Percentiles rank a stretch among this genome's conserved stretches.
phyloP scores from a whole-genome alignment of 2,888 invertebrate species.

The Graphium colonna region DNA sequence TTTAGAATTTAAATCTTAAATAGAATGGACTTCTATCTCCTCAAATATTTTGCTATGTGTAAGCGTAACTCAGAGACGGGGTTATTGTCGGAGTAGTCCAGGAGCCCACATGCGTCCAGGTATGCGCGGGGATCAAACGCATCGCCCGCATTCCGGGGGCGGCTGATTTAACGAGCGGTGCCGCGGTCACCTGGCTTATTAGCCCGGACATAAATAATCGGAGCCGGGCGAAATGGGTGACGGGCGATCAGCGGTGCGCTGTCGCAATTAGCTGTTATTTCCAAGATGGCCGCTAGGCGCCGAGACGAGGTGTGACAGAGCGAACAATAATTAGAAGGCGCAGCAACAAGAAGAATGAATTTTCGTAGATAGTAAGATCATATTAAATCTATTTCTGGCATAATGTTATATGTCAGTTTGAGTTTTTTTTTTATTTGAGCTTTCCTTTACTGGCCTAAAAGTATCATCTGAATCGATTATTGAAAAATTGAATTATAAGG shows the following conservation, averaged over 20 bases:
- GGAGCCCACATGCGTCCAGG: conserved; percentile 6
- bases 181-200: conserved; percentile 28
- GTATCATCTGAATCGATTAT: no score
- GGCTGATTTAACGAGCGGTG: conserved; percentile 24
- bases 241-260: conserved; percentile 19
- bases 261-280: conserved; percentile 25
- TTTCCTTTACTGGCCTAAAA: no score
- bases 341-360: no score
- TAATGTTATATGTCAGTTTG: no score
- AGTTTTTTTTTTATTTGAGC: no score
- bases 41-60: no score
- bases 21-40: no score
- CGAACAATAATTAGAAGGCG: neutral
- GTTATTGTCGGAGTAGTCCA: neutral
- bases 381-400: no score
- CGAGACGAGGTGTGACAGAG: conserved; percentile 1
- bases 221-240: conserved; percentile 20
- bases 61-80: neutral
- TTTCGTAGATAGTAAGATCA: no score
- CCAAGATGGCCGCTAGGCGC: conserved; percentile 22
- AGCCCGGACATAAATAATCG: conserved; percentile 26
- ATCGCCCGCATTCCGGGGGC: conserved; percentile 19
- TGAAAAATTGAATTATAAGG: no score
- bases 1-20: no score
- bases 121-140: conserved; percentile 25